These are phyloP conservation scores for Teinopalpus imperialis DNA, from an alignment of 2,888 invertebrate species.

Conservation along the genomic window DNA sequence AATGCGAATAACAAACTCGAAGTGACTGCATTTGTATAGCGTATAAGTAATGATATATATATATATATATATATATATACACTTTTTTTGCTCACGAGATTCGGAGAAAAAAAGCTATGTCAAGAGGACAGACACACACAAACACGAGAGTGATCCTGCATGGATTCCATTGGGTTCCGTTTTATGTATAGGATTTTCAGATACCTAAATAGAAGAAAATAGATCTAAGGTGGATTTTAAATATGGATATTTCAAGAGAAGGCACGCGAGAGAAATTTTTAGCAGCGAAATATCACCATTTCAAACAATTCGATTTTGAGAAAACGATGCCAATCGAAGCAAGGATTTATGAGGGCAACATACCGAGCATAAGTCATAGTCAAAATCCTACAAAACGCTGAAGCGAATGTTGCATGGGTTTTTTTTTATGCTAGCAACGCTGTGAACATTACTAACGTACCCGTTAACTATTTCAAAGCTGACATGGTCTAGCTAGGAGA, in stretches of 20 bases:
- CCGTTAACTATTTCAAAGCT: no score
- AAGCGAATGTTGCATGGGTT: constrained; percentile 2
- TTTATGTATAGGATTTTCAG: no score
- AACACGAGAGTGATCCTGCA: no score
- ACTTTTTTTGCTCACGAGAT: no score
- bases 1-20: constrained; percentile 4
- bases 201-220: no score
- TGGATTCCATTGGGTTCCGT: no score
- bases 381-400: background rate
- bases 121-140: no score
- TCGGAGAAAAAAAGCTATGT: no score
- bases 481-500: no score
- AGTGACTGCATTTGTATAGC: constrained; percentile 11
- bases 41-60: background rate
- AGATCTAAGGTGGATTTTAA: background rate
- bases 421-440: no score
- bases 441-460: no score
- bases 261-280: background rate
- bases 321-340: constrained; percentile 16
- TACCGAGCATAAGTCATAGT: constrained; percentile 19
- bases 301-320: constrained; percentile 21
- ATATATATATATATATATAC: no score
- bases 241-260: constrained; percentile 8
- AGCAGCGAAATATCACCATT: constrained; percentile 11
- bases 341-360: constrained; percentile 15